Base-by-base conservation (phyloP, 2,113 vertebrate species). In the Gobius niger region DNA sequence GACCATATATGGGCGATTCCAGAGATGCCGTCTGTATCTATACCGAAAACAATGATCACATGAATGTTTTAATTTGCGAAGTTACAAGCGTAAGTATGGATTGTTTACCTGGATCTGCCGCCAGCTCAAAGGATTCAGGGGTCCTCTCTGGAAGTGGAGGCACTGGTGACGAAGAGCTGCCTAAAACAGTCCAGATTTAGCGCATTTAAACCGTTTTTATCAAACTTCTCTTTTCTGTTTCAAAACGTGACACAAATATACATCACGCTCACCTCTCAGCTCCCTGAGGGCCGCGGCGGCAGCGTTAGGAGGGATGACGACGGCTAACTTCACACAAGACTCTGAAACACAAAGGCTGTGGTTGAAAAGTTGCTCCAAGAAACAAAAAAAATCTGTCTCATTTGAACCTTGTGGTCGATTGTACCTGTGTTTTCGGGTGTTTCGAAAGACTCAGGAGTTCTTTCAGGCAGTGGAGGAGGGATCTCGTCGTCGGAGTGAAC, bases 141-240 rank as follows among this genome's bases (percentile, higher is more conserved):
- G 97, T 99, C 88, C 98, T 91, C 81, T 96, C 92, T 7, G 98
- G 97, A 73, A 98, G 92, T 14, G 96, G 94, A 0, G 98, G 98
- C 3, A 53, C 82, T 34, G 90, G 91, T 47, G 90, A 92, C 0
- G 86, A 80, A 0, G 2, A 8, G 12, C 49, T 78, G 5, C 69
- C 91, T 91, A 15, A 16, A 60, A 16, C 7, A 60, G 47, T 15
- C 13, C 12, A 6, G 47, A 6, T 49, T 49, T 15, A 6, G 47
- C 15, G 6, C 13, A 15, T 6, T 14, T 7, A 49, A 13, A 49
- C 47, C 5, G 47, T 13, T 11, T 5, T 13, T 56, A 24, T 52
- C 44, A 6, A 11, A 1, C 5, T 13, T 54, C 18, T 54, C 18
- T 9, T 52, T 10, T 9, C 1, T 34, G 24, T 34, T 34, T 34